Percentiles rank a stretch among this genome's conserved stretches.
phyloP scores from a whole-genome alignment of 1,140 invertebrate genomes.

The Copidosoma floridanum region DNA sequence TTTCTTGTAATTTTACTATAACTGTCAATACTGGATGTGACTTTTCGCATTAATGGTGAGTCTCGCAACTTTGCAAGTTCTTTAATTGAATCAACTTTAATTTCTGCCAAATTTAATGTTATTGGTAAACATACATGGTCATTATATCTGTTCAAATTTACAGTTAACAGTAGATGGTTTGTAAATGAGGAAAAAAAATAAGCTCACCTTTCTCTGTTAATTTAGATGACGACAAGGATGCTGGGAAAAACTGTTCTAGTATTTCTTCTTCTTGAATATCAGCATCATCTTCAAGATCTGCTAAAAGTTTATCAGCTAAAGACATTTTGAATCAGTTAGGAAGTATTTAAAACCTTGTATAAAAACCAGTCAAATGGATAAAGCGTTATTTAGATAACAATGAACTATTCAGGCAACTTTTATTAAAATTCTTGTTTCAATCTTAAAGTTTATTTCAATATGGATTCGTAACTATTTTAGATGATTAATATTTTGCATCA shows the following conservation, averaged over 20 bases:
- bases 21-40: slow-evolving; percentile 76
- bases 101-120: slow-evolving; percentile 49
- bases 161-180: too few relatives aligned
- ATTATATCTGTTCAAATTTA: too few relatives aligned
- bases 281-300: slow-evolving; percentile 90
- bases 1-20: slow-evolving; percentile 69
- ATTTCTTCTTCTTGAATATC: slow-evolving; percentile 55
- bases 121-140: too few relatives aligned
- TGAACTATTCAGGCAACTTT: too few relatives aligned
- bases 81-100: slow-evolving; percentile 67
- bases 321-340: slow-evolving; percentile 81
- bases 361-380: too few relatives aligned
- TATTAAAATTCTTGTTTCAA: too few relatives aligned
- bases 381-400: too few relatives aligned
- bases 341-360: too few relatives aligned
- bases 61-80: slow-evolving; percentile 86
- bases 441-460: too few relatives aligned
- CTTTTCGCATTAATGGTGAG: slow-evolving; percentile 69
- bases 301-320: slow-evolving; percentile 90
- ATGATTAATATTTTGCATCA: too few relatives aligned
- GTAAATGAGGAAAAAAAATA: too few relatives aligned
- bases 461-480: too few relatives aligned
- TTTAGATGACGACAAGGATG: slow-evolving; percentile 45
- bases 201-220: slow-evolving; percentile 70
- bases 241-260: slow-evolving; percentile 55